Evolutionary conservation across 2,113 vertebrate genomes (phyloP).

Genomic region (Trochalopteron elliotii): DNA sequence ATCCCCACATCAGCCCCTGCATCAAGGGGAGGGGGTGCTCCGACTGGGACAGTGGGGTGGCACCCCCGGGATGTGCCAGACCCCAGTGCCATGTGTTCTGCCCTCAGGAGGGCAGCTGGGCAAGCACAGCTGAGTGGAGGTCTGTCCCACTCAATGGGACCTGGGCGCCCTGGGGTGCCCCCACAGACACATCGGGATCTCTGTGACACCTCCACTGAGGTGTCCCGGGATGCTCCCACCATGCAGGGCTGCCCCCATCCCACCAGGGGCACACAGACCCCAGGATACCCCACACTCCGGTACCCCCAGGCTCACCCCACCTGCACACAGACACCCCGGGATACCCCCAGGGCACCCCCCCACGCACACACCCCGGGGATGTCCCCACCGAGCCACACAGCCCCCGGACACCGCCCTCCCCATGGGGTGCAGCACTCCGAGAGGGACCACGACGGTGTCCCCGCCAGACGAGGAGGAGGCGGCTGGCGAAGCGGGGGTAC

Average conservation of each 20-base stretch:
- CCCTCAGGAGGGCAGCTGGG: background rate
- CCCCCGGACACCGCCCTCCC: background rate
- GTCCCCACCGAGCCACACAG: background rate
- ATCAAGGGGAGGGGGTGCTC: background rate
- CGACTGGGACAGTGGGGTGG: background rate
- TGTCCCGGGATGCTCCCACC: background rate
- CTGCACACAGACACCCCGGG: background rate
- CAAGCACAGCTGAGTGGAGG: rapidly evolving
- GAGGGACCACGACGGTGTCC: background rate
- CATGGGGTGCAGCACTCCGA: background rate
- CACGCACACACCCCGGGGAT: rapidly evolving
- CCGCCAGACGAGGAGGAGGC: background rate
- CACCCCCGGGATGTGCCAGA: background rate
- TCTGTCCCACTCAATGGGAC: background rate
- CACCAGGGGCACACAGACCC: background rate
- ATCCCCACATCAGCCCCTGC: background rate
- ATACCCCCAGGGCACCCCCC: no score
- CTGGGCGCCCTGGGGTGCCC: background rate
- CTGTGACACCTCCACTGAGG: background rate
- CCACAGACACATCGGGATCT: background rate
- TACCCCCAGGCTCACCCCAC: no score
- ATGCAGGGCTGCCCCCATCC: background rate
- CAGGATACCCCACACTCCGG: background rate
- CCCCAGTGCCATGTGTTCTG: background rate
- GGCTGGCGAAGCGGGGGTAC: conserved; percentile 13